Evolutionary conservation across 2,888 invertebrate species (phyloP).

Genomic region (Didymodactylos carnosus): DNA sequence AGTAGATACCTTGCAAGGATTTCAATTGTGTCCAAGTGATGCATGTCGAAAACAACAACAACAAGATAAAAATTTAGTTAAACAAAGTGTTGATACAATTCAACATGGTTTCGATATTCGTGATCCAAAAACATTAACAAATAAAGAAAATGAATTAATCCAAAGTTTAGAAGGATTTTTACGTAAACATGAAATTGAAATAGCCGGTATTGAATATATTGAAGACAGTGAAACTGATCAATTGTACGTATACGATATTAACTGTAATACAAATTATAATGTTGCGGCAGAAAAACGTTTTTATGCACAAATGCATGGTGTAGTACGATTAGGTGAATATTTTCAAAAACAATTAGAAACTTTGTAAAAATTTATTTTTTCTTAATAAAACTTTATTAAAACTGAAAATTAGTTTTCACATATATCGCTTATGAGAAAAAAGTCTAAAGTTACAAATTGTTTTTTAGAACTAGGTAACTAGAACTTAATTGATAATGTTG

Average conservation of each 20-base stretch:
- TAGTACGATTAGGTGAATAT: neutral
- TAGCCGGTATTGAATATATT: neutral
- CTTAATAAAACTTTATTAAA: too few species aligned
- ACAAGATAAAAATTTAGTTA: neutral
- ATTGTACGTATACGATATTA: neutral
- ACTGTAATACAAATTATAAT: neutral
- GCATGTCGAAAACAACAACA: neutral
- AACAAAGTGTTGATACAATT: neutral
- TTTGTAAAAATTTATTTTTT: too few species aligned
- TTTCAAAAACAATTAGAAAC: neutral
- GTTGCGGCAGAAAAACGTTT: neutral
- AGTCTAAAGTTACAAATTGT: too few species aligned
- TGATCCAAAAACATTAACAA: neutral
- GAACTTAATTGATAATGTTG: too few species aligned
- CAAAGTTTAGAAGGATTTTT: neutral
- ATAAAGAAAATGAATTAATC: neutral
- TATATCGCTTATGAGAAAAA: too few species aligned
- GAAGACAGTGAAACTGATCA: neutral
- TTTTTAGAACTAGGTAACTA: too few species aligned
- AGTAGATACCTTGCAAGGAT: neutral
- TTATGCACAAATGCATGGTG: neutral
- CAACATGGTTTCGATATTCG: neutral
- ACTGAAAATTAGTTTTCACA: too few species aligned
- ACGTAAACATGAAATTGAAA: neutral
- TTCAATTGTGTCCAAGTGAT: neutral